These are phyloP conservation scores for Orientallactaga bullata DNA, from an alignment of 2,113 vertebrate species.

Conservation along the genomic window DNA sequence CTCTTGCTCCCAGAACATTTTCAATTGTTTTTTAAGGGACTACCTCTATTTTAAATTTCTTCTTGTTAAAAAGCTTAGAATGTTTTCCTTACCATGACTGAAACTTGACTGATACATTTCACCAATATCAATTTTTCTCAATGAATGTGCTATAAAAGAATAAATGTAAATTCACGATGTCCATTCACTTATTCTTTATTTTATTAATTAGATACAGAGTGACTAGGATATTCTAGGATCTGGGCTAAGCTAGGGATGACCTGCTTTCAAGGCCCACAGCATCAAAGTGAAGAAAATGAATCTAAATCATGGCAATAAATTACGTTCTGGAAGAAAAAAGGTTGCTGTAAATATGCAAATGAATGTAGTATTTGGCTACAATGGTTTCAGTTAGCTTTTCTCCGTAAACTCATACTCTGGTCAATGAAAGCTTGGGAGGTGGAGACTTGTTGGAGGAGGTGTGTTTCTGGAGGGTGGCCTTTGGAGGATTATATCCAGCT, in stretches of 20 bases:
- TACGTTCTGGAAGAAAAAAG: background rate
- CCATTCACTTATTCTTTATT: background rate
- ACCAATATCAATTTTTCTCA: background rate
- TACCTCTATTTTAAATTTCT: slow-evolving; percentile 52
- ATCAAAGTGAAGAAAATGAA: background rate
- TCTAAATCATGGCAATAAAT: background rate
- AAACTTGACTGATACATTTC: background rate
- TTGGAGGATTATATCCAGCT: too few species aligned
- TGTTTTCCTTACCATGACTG: background rate
- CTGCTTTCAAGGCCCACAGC: background rate
- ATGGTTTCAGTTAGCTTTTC: too few species aligned
- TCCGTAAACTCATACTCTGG: too few species aligned
- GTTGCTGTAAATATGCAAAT: background rate
- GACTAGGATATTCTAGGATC: background rate
- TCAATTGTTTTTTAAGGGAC: slow-evolving; percentile 6
- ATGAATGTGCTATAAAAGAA: background rate
- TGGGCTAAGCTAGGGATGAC: background rate
- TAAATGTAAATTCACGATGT: background rate
- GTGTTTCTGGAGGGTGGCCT: too few species aligned
- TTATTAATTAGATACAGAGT: background rate
- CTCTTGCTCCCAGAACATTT: slow-evolving; percentile 4
- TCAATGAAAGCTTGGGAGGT: too few species aligned
- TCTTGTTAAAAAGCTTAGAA: background rate
- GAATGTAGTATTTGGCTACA: background rate
- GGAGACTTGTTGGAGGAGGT: too few species aligned